These are phyloP conservation scores for Eupithecia vulgata DNA, from an alignment of 2,888 invertebrate genomes.

Conservation along the genomic window DNA sequence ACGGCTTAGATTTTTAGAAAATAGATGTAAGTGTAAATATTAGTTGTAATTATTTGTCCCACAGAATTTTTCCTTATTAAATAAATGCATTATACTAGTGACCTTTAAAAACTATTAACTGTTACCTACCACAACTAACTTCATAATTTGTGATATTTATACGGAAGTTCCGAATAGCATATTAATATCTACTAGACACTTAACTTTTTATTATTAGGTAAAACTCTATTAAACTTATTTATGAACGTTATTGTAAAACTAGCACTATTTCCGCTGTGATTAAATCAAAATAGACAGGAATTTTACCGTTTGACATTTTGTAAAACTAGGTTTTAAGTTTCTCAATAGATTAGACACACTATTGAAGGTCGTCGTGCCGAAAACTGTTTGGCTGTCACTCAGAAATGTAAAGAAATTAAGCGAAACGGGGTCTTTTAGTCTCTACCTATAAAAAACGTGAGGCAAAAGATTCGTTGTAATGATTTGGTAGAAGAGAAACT, in stretches of 20 bases:
- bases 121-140: background rate
- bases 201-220: background rate
- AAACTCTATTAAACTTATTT: background rate
- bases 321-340: constrained; percentile 33
- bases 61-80: no score
- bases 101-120: background rate
- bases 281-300: constrained; percentile 11
- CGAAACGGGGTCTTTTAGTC: constrained; percentile 5
- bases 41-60: no score
- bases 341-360: constrained; percentile 23
- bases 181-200: background rate
- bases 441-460: background rate
- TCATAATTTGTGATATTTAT: background rate
- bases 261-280: background rate
- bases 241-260: constrained; percentile 5
- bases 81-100: no score
- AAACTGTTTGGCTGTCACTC: constrained; percentile 11
- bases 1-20: no score
- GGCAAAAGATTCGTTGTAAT: background rate
- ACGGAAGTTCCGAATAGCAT: background rate
- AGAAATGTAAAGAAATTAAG: constrained; percentile 7
- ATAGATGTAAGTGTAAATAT: no score
- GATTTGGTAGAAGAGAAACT: background rate
- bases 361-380: constrained; percentile 12
- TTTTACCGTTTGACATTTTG: constrained; percentile 29